These are phyloP conservation scores for Athrips mouffetella DNA, from an alignment of 2,888 invertebrate species.

Conservation along the genomic window DNA sequence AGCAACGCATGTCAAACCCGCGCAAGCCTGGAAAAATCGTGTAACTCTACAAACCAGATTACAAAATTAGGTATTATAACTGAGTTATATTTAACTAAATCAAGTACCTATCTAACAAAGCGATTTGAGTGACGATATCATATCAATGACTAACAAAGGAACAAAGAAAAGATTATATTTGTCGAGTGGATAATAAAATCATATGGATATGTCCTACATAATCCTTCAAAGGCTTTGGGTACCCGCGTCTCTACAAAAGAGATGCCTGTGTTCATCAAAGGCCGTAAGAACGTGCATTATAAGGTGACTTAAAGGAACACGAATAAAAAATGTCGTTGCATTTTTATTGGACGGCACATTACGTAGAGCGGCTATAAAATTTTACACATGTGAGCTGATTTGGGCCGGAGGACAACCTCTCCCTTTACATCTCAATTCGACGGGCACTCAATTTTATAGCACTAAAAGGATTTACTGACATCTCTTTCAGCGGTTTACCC, in stretches of 20 bases:
- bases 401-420: conserved; percentile 24
- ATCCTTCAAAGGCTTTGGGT: neutral
- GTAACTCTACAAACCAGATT: too few relatives aligned
- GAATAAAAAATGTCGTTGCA: conserved; percentile 10
- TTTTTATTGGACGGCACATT: conserved; percentile 26
- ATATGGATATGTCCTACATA: neutral
- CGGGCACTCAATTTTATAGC: conserved; percentile 44
- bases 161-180: neutral
- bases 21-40: neutral
- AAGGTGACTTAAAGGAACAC: conserved; percentile 2
- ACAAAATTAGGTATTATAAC: too few relatives aligned
- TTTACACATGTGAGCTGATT: conserved; percentile 36
- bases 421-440: conserved; percentile 42
- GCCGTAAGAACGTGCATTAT: conserved; percentile 2
- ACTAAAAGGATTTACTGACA: conserved; percentile 42
- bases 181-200: neutral
- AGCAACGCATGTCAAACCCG: neutral
- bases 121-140: too few relatives aligned
- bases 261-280: neutral
- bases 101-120: too few relatives aligned
- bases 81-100: too few relatives aligned
- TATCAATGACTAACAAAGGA: neutral
- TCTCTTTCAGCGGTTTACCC: conserved; percentile 27
- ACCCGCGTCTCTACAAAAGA: neutral
- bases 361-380: conserved; percentile 36